A percentile compares a stretch with the other conserved stretches of the same genome.
Evolutionary conservation across 2,888 invertebrate species (phyloP).

Genomic region (Agrochola lychnidis): DNA sequence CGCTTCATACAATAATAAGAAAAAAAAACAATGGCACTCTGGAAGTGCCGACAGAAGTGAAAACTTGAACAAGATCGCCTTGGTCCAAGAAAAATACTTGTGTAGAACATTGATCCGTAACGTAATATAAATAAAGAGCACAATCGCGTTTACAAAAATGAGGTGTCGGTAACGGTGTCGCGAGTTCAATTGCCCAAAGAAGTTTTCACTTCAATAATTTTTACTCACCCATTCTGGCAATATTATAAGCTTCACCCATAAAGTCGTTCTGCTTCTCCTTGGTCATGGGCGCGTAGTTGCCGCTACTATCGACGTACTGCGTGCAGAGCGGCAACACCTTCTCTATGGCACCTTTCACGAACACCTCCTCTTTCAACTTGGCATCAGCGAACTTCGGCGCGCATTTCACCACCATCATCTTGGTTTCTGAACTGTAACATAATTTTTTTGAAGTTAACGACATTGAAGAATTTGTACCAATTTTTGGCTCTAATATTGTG

Average conservation of each 20-base stretch:
- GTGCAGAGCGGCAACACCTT: conserved; percentile 96
- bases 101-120: too few relatives aligned
- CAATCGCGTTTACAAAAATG: too few relatives aligned
- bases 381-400: conserved; percentile 94
- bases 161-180: too few relatives aligned
- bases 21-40: too few relatives aligned
- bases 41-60: too few relatives aligned
- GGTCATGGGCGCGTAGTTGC: conserved; percentile 93
- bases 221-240: conserved; percentile 94
- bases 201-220: too few relatives aligned
- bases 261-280: conserved; percentile 96
- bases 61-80: too few relatives aligned
- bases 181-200: too few relatives aligned
- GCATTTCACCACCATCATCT: conserved; percentile 99
- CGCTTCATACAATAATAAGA: too few relatives aligned
- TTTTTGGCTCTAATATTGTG: background rate
- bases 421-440: conserved; percentile 95
- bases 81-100: too few relatives aligned
- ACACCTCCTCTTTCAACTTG: conserved; percentile 94
- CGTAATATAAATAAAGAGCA: too few relatives aligned
- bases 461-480: background rate
- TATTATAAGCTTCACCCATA: conserved; percentile 95
- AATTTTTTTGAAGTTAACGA: background rate
- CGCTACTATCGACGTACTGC: conserved; percentile 94
- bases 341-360: conserved; percentile 99